Evolutionary conservation across 2,113 vertebrate genomes (phyloP), one percentile per base, ranked within the genome.

Genomic region (Lipophrys pholis): DNA sequence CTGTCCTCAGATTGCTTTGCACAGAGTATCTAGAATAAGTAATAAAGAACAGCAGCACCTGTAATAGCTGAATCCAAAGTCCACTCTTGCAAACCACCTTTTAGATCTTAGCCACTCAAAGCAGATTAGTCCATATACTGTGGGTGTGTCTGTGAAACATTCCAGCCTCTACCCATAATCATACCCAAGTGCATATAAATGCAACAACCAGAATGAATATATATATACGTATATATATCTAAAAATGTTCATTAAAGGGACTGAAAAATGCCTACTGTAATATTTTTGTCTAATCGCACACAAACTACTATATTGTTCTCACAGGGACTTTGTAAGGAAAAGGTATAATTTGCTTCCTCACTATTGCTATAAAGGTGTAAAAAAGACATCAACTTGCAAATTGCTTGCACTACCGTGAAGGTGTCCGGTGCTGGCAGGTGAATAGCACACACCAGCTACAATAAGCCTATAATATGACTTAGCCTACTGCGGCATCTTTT

Each of bases 381-480:
- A 57, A n/a, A 8, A 63, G 6, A 49, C 15, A 45, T 51, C 40
- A 59, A 56, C 8, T 39, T 40, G 35, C 36, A 17, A 68, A 76
- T 30, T 53, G 54, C 38, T 39, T 16, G 1, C n/a, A 11, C 43
- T n/a, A 53, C 21, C 80, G 51, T 69, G 54, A 83, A 80, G 70
- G 83, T 89, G 82, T 82, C 69, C 59, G 56, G 51, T 56, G 77
- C 14, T 61, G 53, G 79, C 79, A 87, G 73, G 81, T 82, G 73
- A 73, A 69, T 14, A 53, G 48, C 54, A 72, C 46, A 5, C 64
- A 69, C 60, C 30, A 9, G 60, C 70, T 83, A 78, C 82, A 78
- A 80, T 90, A 88, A 90, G 89, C 86, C 81, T 73, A 61, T 90
- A 87, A 91, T 86, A 80, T 87, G 89, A 85, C 79, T 90, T 84